Base-by-base conservation (phyloP, 2,797 vertebrate species). In the Hypotaenidia philippensis region DNA sequence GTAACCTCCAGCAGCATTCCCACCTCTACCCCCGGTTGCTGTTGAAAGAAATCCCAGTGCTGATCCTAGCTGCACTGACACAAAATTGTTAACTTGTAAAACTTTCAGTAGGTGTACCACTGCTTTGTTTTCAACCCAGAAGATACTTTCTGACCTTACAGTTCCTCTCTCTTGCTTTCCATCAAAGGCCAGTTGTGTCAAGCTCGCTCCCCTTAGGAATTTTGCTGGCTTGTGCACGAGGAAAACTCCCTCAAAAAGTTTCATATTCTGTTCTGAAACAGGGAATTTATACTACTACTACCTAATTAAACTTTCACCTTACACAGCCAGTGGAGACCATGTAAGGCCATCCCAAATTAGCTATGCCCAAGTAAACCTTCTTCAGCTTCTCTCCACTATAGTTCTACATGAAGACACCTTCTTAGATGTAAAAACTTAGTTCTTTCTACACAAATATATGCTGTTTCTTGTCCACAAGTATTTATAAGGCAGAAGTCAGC, bases 1-100 rank as follows among this genome's bases (percentile, higher is more conserved):
- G 82, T 60, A 93, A 86, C 65, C 63, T 86, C 61, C 63, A 69
- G 79, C 79, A 92, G 72, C 81, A 83, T 78, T 83, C 83, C 77
- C 87, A 76, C 20, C 0, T 57, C 74, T 56, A 50, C 40, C 32
- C 15, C 2, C 0, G 0, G 65, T 3, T 68, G 65, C 78, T 77
- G 32, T 16, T 52, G 65, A 80, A 78, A 83, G 66, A 26, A 68
- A 90, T 50, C 49, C 52, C 41, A 91, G 29, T 69, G 69, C 52
- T 75, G 45, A 78, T 7, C 83, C 59, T 20, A 93, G 53, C 8
- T 90, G 77, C n/a, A 31, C 41, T 81, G n/a, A 72, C 63, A 89
- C 57, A 45, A 91, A 90, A 83, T 5, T 77, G 60, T 83, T 85
- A 80, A 89, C 59, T 50, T 31, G 1, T 61, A 72, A 82, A 91